Conservation (phyloP, 2,888 invertebrate genomes). For the Oegoconia quadripuncta region DNA sequence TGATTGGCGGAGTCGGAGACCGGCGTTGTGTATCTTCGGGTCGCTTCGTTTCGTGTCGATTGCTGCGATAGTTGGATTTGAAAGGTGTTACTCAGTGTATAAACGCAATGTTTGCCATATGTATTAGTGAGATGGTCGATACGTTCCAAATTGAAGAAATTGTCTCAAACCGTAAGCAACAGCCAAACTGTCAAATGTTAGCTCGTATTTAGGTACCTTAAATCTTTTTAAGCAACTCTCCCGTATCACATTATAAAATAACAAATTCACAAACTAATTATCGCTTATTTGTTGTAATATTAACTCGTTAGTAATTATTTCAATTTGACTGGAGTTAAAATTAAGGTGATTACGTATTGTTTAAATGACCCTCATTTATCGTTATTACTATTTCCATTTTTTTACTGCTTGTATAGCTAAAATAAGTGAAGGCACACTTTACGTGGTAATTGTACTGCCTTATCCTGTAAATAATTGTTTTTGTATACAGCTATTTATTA, state of each 20-base stretch:
- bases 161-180: constrained; percentile 48
- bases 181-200: constrained; percentile 41
- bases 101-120: constrained; percentile 69
- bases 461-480: constrained; percentile 80
- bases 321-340: constrained; percentile 68
- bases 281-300: constrained; percentile 72
- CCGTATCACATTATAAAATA: constrained; percentile 46
- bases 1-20: neutral
- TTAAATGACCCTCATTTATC: constrained; percentile 59
- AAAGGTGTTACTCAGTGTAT: constrained; percentile 39
- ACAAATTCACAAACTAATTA: constrained; percentile 77
- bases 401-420: constrained; percentile 77
- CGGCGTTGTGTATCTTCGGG: constrained; percentile 2
- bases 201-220: constrained; percentile 38
- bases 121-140: constrained; percentile 71
- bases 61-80: constrained; percentile 21
- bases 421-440: constrained; percentile 71
- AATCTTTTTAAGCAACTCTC: constrained; percentile 39
- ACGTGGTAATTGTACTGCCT: constrained; percentile 77
- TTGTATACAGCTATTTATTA: constrained; percentile 81
- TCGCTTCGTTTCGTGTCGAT: constrained; percentile 3
- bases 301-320: constrained; percentile 73
- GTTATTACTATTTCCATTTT: constrained; percentile 65
- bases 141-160: constrained; percentile 52
- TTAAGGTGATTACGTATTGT: constrained; percentile 54